A percentile compares a stretch with the other conserved stretches of the same genome.
These are phyloP conservation scores for Xenopus laevis DNA, from an alignment of 2,113 vertebrate genomes.

Conservation along the genomic window DNA sequence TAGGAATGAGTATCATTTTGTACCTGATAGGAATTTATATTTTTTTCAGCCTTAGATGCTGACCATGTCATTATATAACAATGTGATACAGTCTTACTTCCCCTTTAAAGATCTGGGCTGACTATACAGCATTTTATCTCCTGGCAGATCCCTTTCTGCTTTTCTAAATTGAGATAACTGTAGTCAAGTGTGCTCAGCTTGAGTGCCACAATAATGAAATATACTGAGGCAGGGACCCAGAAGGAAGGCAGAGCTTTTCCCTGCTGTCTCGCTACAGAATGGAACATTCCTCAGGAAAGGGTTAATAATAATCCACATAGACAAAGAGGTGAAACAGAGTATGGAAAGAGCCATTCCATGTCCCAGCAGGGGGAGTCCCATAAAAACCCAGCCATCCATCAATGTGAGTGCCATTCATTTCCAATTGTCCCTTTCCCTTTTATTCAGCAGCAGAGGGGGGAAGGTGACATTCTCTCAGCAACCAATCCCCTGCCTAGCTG, in stretches of 20 bases:
- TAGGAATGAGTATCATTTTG: too few species aligned
- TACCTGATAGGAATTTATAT: too few species aligned
- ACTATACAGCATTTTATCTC: too few species aligned
- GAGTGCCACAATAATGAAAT: neutral
- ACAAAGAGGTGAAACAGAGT: neutral
- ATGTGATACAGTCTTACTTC: too few species aligned
- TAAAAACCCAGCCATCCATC: neutral
- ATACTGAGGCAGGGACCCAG: neutral
- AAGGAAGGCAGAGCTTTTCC: neutral
- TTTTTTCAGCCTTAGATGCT: too few species aligned
- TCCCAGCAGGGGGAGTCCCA: neutral
- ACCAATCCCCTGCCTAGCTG: neutral
- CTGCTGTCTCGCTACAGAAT: neutral
- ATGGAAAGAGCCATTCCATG: neutral
- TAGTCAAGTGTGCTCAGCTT: neutral
- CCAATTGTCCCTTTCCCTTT: neutral
- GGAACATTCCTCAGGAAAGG: neutral
- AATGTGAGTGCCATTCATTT: neutral
- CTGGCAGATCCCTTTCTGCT: neutral
- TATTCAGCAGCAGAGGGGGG: neutral
- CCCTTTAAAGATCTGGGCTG: too few species aligned
- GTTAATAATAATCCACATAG: neutral
- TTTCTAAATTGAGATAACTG: neutral
- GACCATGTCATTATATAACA: too few species aligned
- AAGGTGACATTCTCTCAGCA: neutral